Conservation (phyloP, 1,140 invertebrate genomes). For the Drosophila subobscura region DNA sequence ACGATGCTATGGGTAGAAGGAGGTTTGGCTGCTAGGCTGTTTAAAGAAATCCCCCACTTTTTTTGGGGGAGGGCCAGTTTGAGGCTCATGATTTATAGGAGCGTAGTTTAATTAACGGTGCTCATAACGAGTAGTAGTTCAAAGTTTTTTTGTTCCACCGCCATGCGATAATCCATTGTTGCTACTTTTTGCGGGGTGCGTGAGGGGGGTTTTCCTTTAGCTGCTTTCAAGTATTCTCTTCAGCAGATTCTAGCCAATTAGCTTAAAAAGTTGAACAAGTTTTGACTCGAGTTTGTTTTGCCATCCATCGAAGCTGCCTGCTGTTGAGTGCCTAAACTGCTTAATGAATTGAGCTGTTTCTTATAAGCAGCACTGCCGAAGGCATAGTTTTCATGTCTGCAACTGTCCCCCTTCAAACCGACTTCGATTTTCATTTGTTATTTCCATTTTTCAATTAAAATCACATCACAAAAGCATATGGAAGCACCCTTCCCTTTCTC, state of each 20-base stretch:
- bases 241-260: conserved; percentile 17
- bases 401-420: no score
- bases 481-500: conserved; percentile 13
- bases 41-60: conserved; percentile 1
- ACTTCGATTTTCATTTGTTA: no score
- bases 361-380: no score
- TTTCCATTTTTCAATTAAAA: conserved; percentile 68
- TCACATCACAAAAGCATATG: conserved; percentile 61
- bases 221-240: not conserved
- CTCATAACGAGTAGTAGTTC: conserved; percentile 41
- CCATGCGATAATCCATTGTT: conserved; percentile 21
- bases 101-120: conserved; percentile 49
- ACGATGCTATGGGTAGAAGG: not conserved
- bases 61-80: not conserved
- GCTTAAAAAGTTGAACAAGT: conserved; percentile 1
- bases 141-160: conserved; percentile 32
- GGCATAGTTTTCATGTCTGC: no score
- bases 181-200: not conserved
- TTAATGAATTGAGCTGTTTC: conserved; percentile 16
- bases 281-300: not conserved
- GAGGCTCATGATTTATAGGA: conserved; percentile 33
- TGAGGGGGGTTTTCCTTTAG: not conserved
- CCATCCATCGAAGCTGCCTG: not conserved
- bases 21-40: not conserved
- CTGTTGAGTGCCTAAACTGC: conserved; percentile 12